Conservation (phyloP, 2,113 vertebrate species). For the Dromas ardeola region DNA sequence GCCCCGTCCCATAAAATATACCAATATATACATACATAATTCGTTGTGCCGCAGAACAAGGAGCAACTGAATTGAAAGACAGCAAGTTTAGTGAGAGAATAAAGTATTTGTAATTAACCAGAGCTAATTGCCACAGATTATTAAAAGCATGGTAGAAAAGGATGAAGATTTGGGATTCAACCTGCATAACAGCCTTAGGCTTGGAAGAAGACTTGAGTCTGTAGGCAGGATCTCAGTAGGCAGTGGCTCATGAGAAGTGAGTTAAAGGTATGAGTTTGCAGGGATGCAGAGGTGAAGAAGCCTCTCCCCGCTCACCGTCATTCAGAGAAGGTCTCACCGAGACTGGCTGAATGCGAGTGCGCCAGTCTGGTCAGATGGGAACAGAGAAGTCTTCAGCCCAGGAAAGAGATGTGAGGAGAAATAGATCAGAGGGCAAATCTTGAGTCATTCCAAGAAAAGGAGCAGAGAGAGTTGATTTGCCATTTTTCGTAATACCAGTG, state of each 20-base stretch:
- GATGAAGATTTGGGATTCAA: not conserved
- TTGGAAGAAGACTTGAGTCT: not conserved
- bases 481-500: rapidly evolving
- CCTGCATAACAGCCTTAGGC: not conserved
- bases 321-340: too few species aligned
- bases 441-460: not conserved
- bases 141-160: not conserved
- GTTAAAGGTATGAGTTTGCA: not conserved
- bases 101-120: not conserved
- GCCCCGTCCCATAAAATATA: not conserved
- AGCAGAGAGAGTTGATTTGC: not conserved
- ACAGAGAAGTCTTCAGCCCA: not conserved
- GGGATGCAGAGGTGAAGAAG: not conserved
- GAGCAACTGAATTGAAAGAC: not conserved
- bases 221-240: not conserved
- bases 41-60: not conserved
- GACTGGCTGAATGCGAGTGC: not conserved
- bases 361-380: not conserved
- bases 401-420: not conserved
- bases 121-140: not conserved
- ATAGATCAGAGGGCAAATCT: not conserved
- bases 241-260: rapidly evolving
- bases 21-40: not conserved
- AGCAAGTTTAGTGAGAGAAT: not conserved
- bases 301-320: rapidly evolving